Evolutionary conservation across 2,888 invertebrate species (phyloP), one percentile per base, ranked within the genome.

Genomic region (Cerastoderma edule): DNA sequence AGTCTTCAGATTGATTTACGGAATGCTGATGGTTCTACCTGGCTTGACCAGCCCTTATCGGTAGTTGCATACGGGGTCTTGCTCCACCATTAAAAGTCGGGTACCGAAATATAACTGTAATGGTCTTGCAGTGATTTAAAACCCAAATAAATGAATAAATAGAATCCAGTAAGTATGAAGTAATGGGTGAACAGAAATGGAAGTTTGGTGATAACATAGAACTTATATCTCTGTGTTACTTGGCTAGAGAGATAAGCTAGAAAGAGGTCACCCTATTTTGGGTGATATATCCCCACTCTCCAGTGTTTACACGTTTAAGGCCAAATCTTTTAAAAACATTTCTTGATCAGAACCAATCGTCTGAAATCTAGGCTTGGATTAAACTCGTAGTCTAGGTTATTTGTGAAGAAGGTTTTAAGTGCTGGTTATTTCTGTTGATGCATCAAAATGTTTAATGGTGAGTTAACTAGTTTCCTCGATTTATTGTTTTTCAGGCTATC

Each of bases 141-240:
- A 24, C 53, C 28, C 16, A 32, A 19, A n/a, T n/a, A n/a, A n/a
- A n/a, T n/a, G n/a, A n/a, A n/a, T n/a, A n/a, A n/a, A n/a, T n/a
- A n/a, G n/a, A n/a, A n/a, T n/a, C n/a, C n/a, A 28, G 19, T 57
- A 16, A 32, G 33, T 33, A 28, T 32, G 10, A 32, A 32, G 10
- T 24, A 8, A 33, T 57, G 32, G 33, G 32, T n/a, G n/a, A 27
- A 32, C 32, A 57, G 28, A 57, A 72, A 53, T 35, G 67, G 60
- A 69, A 69, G 69, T 69, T 57, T 19, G 24, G 32, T 46, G 69
- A 69, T 69, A 69, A 69, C 69, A 69, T 69, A 69, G 69, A 69
- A 60, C 46, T 63, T 30, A 39, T 60, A 60, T 60, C 39, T 60
- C 22, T 60, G 60, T 60, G 60, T 33, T 33, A 24, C 3, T 35